Evolutionary conservation across 1,140 invertebrate genomes (phyloP).

Genomic region (Coenobita brevimanus): DNA sequence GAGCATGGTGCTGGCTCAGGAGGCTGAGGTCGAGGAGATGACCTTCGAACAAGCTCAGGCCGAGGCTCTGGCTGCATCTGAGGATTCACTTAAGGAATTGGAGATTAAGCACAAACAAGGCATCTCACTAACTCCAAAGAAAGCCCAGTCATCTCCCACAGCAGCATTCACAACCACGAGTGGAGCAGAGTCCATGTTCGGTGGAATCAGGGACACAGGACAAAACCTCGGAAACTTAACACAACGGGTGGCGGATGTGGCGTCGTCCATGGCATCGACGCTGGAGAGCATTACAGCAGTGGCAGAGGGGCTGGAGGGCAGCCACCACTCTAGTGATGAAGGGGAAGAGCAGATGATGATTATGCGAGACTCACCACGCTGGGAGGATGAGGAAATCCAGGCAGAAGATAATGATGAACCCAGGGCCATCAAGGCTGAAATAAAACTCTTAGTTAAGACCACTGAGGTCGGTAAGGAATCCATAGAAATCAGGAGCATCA

Average conservation of each 20-base stretch:
- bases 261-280: conserved; percentile 48
- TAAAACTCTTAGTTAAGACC: conserved; percentile 76
- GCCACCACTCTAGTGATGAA: conserved; percentile 60
- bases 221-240: conserved; percentile 31
- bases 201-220: conserved; percentile 19
- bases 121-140: too few relatives aligned
- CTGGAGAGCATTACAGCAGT: conserved; percentile 47
- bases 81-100: neutral
- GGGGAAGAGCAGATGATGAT: conserved; percentile 64
- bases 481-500: conserved; percentile 76
- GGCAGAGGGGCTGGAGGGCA: conserved; percentile 50
- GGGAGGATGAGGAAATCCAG: conserved; percentile 69
- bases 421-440: conserved; percentile 74
- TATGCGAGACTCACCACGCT: conserved; percentile 68
- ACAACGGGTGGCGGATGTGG: conserved; percentile 48
- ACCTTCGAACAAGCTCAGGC: conserved; percentile 36
- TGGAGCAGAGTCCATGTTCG: neutral
- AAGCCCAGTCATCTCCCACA: neutral
- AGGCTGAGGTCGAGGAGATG: conserved; percentile 66
- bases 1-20: conserved; percentile 54
- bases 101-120: neutral
- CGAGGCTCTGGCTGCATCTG: neutral
- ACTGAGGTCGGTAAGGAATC: conserved; percentile 75
- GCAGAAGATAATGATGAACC: conserved; percentile 63
- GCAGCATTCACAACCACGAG: neutral